A percentile compares a stretch with the other conserved stretches of the same genome.
Evolutionary conservation across 2,113 vertebrate species (phyloP).

Genomic region (Mus spicilegus): DNA sequence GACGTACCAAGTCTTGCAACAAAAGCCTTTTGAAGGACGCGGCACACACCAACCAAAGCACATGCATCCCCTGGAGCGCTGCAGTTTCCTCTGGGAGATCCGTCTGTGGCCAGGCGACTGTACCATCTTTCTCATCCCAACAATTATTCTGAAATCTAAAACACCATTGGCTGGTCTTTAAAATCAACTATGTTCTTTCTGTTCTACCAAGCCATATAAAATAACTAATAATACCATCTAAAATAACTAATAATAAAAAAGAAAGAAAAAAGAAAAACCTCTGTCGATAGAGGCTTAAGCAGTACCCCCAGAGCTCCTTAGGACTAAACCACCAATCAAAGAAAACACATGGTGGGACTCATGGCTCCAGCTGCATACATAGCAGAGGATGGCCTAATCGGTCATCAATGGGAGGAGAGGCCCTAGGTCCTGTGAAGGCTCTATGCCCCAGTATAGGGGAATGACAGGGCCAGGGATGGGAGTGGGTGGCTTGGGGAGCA

Average conservation of each 20-base stretch:
- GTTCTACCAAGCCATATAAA: slow-evolving; percentile 63
- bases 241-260: neutral
- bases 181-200: slow-evolving; percentile 20
- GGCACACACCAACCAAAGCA: no score
- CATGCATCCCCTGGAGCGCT: slow-evolving; percentile 53
- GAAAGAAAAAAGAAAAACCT: neutral
- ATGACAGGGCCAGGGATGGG: no score
- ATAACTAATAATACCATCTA: slow-evolving; percentile 25
- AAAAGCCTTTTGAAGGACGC: neutral
- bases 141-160: slow-evolving; percentile 62
- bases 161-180: neutral
- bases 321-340: no score
- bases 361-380: no score
- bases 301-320: no score
- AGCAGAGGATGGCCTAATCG: no score
- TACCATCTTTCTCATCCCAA: slow-evolving; percentile 49
- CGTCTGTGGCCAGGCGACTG: slow-evolving; percentile 34
- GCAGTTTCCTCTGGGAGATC: neutral
- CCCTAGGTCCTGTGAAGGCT: no score
- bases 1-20: neutral
- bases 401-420: no score
- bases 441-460: no score
- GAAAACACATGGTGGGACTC: no score
- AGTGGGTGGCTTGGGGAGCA: no score
- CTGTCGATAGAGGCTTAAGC: neutral